These are phyloP conservation scores for Oreochromis niloticus DNA, from an alignment of 2,113 vertebrate species.

Conservation along the genomic window DNA sequence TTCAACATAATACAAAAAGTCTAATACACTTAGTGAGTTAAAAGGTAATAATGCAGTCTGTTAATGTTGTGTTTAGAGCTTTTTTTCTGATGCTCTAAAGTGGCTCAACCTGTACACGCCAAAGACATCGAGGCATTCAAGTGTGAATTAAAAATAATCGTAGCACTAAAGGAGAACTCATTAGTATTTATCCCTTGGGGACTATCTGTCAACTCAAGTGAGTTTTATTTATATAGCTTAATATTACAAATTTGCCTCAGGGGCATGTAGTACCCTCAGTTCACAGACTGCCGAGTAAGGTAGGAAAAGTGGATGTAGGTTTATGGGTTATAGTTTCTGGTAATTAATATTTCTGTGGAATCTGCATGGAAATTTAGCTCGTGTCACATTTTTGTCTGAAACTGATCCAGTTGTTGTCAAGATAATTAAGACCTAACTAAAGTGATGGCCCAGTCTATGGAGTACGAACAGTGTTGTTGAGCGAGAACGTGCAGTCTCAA, in stretches of 20 bases:
- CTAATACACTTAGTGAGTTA: neutral
- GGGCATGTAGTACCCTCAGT: neutral
- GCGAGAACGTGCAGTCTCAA: neutral
- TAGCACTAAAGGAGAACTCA: neutral
- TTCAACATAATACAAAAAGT: neutral
- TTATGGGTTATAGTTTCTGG: neutral
- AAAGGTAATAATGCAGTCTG: neutral
- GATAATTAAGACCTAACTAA: neutral
- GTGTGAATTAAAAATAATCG: neutral
- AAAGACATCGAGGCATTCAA: neutral
- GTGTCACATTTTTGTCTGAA: neutral
- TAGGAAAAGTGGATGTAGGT: neutral
- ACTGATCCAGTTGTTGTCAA: neutral
- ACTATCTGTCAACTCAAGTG: neutral
- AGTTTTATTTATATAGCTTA: neutral
- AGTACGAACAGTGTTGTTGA: neutral
- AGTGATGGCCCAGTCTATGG: neutral
- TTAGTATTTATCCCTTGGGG: neutral
- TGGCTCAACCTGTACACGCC: neutral
- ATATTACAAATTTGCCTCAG: neutral
- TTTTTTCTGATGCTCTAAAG: neutral
- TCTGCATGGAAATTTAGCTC: neutral
- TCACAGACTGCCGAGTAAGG: neutral
- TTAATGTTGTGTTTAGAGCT: neutral
- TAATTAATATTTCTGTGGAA: neutral